Evolutionary conservation across 2,797 vertebrate genomes (phyloP).

Genomic region (Lagorchestes hirsutus): DNA sequence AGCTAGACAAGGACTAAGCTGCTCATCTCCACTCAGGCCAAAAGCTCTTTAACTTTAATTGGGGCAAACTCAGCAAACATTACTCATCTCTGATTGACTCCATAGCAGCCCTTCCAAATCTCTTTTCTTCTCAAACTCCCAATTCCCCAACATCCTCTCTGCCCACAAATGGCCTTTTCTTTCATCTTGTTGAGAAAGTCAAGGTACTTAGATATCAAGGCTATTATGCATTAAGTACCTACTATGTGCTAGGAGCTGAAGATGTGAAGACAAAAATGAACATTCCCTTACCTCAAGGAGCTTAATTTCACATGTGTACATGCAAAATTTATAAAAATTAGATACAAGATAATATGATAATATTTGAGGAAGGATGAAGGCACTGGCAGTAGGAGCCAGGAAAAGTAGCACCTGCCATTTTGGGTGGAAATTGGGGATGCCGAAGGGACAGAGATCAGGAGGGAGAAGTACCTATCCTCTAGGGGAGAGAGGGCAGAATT

Average conservation of each 20-base stretch:
- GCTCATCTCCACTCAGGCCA: neutral
- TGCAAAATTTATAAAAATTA: neutral
- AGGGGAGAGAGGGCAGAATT: neutral
- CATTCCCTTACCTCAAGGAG: neutral
- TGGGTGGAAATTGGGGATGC: neutral
- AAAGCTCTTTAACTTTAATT: neutral
- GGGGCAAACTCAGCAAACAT: neutral
- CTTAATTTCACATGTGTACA: neutral
- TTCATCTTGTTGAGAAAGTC: neutral
- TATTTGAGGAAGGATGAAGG: neutral
- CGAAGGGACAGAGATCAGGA: neutral
- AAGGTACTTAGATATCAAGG: neutral
- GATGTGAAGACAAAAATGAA: neutral
- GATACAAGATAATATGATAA: neutral
- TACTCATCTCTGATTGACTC: neutral
- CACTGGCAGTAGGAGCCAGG: neutral
- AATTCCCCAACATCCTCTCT: neutral
- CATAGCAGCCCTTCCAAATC: neutral
- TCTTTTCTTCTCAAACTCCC: neutral
- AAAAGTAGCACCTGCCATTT: neutral
- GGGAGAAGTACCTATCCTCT: neutral
- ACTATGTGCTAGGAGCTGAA: neutral
- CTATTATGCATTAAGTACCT: neutral
- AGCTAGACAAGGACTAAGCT: neutral
- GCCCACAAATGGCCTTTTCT: neutral